Base-by-base conservation (phyloP, 2,888 invertebrate genomes). In the Drosophila villosipedis region DNA sequence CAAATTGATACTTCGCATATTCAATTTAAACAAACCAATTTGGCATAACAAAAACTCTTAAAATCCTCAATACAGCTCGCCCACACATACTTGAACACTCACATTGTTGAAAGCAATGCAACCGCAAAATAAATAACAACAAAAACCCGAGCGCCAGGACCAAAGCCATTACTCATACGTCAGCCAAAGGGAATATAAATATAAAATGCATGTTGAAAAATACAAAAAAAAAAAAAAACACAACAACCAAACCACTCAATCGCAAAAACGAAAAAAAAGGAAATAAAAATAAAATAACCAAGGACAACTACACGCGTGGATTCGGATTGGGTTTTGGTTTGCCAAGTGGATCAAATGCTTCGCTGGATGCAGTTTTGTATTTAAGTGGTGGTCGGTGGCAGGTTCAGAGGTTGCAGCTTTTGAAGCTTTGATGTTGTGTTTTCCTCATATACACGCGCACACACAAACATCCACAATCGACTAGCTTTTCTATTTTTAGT, bases 111-210 rank as follows among this genome's bases (percentile, higher is more conserved):
- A 70, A 75, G 82, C 76, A 84, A 79, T 76, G 85, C 85, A 72
- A 88, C 91, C 91, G 68, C 90, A 89, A 74, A 74, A 90, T 74
- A 90, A 87, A 90, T 71, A 83, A 67, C 64, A 74, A 83, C 66
- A 80, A 80, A 22, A 72, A 41, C 30, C 41, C 22, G 10, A 25
- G 43, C 62, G 76, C 72, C 47, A 59, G 63, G 72, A 71, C 84
- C 75, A 91, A 76, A 89, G 74, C 85, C 90, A 91, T 86, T 91
- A 91, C 85, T 86, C 85, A 91, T 86, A 91, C 91, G 90, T 82
- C 85, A 53, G 70, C 79, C 82, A 91, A 91, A 82, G 90, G 88
- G 91, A 89, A 89, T 81, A 84, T 84, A 78, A 78, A 89, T 75
- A 73, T 76, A 63, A 67, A 78, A 73, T 78, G 59, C 82, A 82